Evolutionary conservation across 2,888 invertebrate genomes (phyloP), one percentile per base, ranked within the genome.

Genomic region (Phyto melanocephala): DNA sequence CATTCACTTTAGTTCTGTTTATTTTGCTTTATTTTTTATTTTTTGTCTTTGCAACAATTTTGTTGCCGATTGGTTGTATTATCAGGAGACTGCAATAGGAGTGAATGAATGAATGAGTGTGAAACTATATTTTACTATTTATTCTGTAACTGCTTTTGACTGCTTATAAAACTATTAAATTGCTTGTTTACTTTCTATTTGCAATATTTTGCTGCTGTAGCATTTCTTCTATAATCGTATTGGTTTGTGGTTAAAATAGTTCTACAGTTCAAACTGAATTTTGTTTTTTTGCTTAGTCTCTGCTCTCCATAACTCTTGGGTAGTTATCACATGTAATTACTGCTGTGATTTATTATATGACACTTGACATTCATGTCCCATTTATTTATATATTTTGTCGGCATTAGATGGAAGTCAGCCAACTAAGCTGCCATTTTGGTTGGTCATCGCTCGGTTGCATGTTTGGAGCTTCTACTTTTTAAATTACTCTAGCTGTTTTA

Each of bases 271-370:
- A 71, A 71, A 67, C 20, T 58, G 11, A 42, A 8, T 17, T 58
- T 40, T 24, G 1, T 56, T 56, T 47, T 13, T 28, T 50, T 42
- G 17, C 33, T 50, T 62, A 20, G 47, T 2, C 35, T 35, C 7
- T 17, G 24, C 45, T 63, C 42, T 45, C 24, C n/a, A 47, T 37
- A 68, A 62, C 47, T 70, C 45, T 54, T 58, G 28, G 40, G 22
- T 68, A 68, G 79, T 74, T 80, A 80, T 80, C 52, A 68, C 35
- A 68, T 60, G 52, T 80, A 68, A 68, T 68, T 80, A 80, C 74
- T 67, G 60, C 20, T 60, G 74, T 80, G 80, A 80, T 74, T 80
- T 80, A 80, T 68, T 67, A 62, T 54, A 68, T 54, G 74, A 80
- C 62, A 80, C 68, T 74, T 74, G 74, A 74, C 74, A 68, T 74